Evolutionary conservation across 2,888 invertebrate species (phyloP).

Genomic region (Schizaphis graminum): DNA sequence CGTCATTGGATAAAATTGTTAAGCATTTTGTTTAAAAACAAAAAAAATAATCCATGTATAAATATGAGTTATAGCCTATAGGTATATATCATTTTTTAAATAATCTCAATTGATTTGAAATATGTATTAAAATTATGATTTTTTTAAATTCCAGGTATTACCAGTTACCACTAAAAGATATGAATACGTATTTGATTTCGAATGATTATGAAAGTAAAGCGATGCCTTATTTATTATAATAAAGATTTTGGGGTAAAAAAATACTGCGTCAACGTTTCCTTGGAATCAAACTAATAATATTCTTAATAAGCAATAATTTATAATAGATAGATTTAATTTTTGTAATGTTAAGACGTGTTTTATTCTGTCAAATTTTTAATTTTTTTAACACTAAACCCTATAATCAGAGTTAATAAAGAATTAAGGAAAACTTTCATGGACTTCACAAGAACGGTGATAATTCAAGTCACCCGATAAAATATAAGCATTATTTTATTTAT

Average conservation of each 20-base stretch:
- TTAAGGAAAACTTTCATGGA: neutral
- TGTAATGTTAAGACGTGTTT: neutral
- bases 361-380: neutral
- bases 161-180: neutral
- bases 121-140: neutral
- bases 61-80: neutral
- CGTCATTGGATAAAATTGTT: neutral
- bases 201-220: neutral
- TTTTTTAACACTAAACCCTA: neutral
- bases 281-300: too few relatives aligned
- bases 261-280: too few relatives aligned
- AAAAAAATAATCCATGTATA: neutral
- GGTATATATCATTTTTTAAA: neutral
- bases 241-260: too few relatives aligned
- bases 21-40: neutral
- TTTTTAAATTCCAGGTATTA: neutral
- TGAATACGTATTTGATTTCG: neutral
- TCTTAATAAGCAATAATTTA: neutral
- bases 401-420: neutral
- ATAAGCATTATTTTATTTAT: neutral
- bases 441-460: neutral
- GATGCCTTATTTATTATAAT: too few relatives aligned
- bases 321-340: neutral
- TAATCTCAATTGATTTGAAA: neutral
- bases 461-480: neutral